phyloP scores from a whole-genome alignment of 2,797 vertebrate species.

The Gambelia wislizenii region DNA sequence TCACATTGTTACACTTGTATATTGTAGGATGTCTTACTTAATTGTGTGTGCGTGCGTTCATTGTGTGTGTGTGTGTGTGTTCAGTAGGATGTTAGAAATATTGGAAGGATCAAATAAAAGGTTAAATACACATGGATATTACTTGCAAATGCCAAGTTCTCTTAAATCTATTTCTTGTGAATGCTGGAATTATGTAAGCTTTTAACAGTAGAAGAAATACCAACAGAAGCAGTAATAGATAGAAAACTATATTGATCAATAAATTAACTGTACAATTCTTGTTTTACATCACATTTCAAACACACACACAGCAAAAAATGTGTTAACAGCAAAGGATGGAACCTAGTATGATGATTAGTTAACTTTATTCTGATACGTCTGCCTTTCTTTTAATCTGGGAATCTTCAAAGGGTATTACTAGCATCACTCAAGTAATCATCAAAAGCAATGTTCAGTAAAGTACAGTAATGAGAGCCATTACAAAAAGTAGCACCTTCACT shows the following conservation, averaged over 20 bases:
- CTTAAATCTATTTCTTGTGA: background rate
- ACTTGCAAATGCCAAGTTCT: slow-evolving; percentile 3
- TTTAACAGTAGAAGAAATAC: background rate
- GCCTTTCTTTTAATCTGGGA: slow-evolving; percentile 4
- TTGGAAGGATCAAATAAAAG: background rate
- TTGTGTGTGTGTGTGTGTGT: background rate
- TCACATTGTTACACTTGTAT: background rate
- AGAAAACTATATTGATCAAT: slow-evolving; percentile 24
- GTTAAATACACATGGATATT: slow-evolving; percentile 3
- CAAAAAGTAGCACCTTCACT: slow-evolving; percentile 9
- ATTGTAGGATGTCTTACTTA: background rate
- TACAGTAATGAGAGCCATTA: background rate
- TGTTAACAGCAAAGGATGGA: background rate
- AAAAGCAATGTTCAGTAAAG: background rate
- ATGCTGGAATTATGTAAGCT: background rate
- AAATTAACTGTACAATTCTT: slow-evolving; percentile 19
- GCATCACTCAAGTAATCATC: background rate
- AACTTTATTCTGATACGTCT: slow-evolving; percentile 3
- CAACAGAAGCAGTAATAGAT: background rate
- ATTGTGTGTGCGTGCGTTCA: background rate
- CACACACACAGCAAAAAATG: background rate
- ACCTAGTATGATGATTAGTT: slow-evolving; percentile 7
- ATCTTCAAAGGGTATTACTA: slow-evolving; percentile 34
- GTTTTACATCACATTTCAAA: slow-evolving; percentile 39
- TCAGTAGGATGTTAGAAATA: slow-evolving; percentile 11